These are phyloP conservation scores for Apamea monoglypha DNA, from an alignment of 2,888 invertebrate species.

Conservation along the genomic window DNA sequence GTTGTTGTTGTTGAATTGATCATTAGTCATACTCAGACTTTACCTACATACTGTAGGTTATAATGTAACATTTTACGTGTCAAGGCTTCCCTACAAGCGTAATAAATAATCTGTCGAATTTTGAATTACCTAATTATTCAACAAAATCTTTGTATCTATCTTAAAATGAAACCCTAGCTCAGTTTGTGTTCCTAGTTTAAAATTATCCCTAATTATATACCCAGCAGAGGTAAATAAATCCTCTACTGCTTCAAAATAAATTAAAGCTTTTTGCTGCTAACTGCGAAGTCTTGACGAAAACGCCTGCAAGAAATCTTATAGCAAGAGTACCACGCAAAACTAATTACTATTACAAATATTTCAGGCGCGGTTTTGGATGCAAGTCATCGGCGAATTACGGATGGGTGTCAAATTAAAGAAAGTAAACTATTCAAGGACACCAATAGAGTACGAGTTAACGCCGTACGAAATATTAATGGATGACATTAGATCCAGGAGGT, in stretches of 20 bases:
- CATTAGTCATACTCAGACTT: slow-evolving; percentile 50
- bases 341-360: slow-evolving; percentile 68
- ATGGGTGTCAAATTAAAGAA: slow-evolving; percentile 98
- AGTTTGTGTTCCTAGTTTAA: neutral
- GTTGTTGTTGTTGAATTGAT: slow-evolving; percentile 55
- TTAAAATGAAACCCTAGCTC: neutral
- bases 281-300: slow-evolving; percentile 53
- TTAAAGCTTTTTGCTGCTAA: slow-evolving; percentile 37
- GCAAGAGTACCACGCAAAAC: slow-evolving; percentile 66
- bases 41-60: slow-evolving; percentile 46
- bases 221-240: slow-evolving; percentile 16
- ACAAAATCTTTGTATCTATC: neutral
- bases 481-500: slow-evolving; percentile 97
- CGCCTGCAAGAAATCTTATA: slow-evolving; percentile 70
- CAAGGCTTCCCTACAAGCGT: slow-evolving; percentile 49
- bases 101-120: slow-evolving; percentile 6
- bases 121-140: slow-evolving; percentile 2
- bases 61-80: slow-evolving; percentile 38
- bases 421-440: slow-evolving; percentile 93
- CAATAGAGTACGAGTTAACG: slow-evolving; percentile 97
- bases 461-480: slow-evolving; percentile 99
- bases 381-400: slow-evolving; percentile 97
- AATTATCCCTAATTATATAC: slow-evolving; percentile 1
- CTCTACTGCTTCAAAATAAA: slow-evolving; percentile 27
- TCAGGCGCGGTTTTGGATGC: slow-evolving; percentile 98